Evolutionary conservation across 2,888 invertebrate species (phyloP).

Genomic region (Pammene aurita): DNA sequence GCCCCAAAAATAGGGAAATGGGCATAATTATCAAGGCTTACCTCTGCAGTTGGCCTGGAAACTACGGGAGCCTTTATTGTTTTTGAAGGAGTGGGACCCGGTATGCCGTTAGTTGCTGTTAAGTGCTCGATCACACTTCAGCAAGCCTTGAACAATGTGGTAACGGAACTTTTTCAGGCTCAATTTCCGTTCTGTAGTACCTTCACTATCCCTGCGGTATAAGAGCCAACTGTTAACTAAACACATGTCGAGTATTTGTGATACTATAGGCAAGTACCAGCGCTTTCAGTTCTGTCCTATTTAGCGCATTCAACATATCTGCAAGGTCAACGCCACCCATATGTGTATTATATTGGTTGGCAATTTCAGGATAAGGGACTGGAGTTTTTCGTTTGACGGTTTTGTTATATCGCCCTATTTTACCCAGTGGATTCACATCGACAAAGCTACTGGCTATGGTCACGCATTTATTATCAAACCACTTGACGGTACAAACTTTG

Average conservation of each 20-base stretch:
- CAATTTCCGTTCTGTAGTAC: not conserved
- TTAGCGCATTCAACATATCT: too few species aligned
- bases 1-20: constrained; percentile 16
- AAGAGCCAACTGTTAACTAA: constrained; percentile 7
- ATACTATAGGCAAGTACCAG: constrained; percentile 6
- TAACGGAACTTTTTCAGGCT: constrained; percentile 4
- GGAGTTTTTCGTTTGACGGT: too few species aligned
- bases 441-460: too few species aligned
- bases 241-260: constrained; percentile 11
- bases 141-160: constrained; percentile 6
- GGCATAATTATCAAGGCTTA: constrained; percentile 4
- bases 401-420: too few species aligned
- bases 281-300: not conserved
- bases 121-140: constrained; percentile 19
- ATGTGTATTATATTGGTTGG: too few species aligned
- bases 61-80: constrained; percentile 17
- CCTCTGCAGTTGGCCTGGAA: constrained; percentile 18
- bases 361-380: too few species aligned
- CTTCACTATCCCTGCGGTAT: constrained; percentile 3
- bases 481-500: too few species aligned
- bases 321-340: too few species aligned
- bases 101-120: constrained; percentile 1
- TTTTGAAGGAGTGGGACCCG: constrained; percentile 13
- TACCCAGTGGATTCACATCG: too few species aligned
- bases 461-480: too few species aligned